Conservation (phyloP, 2,888 invertebrate species). For the Perithous albicinctus region DNA sequence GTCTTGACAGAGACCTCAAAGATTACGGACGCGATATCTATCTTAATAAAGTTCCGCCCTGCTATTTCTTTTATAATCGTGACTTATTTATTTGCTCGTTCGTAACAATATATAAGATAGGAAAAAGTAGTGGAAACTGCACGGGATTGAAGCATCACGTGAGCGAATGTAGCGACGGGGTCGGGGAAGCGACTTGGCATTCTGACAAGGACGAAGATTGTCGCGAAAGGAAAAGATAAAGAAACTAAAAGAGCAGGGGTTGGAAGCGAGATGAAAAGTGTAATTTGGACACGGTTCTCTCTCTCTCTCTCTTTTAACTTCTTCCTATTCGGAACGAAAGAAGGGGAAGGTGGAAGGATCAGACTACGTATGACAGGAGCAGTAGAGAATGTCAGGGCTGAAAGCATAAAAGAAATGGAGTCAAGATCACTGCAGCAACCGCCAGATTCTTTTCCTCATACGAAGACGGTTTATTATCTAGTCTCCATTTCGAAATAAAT, state of each 20-base stretch:
- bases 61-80: too few relatives aligned
- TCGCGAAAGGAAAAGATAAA: neutral
- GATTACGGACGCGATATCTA: too few relatives aligned
- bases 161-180: neutral
- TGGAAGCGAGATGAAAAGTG: slow-evolving; percentile 11
- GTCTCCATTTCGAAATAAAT: neutral
- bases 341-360: neutral
- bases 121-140: slow-evolving; percentile 3
- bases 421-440: slow-evolving; percentile 29
- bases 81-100: too few relatives aligned
- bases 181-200: slow-evolving; percentile 18
- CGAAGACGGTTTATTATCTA: slow-evolving; percentile 1
- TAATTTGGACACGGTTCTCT: slow-evolving; percentile 23
- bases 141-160: slow-evolving; percentile 6
- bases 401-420: slow-evolving; percentile 26
- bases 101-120: neutral
- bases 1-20: too few relatives aligned
- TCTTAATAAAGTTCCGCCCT: too few relatives aligned
- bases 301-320: neutral
- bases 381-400: slow-evolving; percentile 11
- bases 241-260: neutral
- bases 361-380: slow-evolving; percentile 14
- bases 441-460: slow-evolving; percentile 3
- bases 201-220: slow-evolving; percentile 26
- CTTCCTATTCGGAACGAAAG: slow-evolving; percentile 13